These are phyloP conservation scores for Amiota minor DNA, from an alignment of 2,888 invertebrate genomes.

Conservation along the genomic window DNA sequence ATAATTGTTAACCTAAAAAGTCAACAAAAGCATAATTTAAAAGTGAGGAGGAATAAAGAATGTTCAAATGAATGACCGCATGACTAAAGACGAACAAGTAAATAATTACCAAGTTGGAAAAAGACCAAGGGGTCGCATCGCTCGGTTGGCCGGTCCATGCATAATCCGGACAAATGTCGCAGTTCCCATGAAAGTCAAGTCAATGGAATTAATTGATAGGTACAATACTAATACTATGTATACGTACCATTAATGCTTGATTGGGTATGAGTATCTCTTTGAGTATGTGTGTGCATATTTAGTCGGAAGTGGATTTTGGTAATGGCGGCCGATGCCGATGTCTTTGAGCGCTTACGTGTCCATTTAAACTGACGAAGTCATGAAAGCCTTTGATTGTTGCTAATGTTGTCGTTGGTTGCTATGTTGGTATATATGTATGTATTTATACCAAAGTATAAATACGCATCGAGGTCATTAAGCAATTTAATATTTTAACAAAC, in stretches of 20 bases:
- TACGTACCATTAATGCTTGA: background rate
- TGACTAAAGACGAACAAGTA: background rate
- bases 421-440: no score
- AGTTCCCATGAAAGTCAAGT: slow-evolving; percentile 46
- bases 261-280: slow-evolving; percentile 9
- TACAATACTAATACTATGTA: background rate
- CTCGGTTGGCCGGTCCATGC: background rate
- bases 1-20: slow-evolving; percentile 26
- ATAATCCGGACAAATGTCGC: slow-evolving; percentile 46
- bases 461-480: slow-evolving; percentile 62
- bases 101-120: background rate
- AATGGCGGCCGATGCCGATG: background rate
- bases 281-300: background rate
- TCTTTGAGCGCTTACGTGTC: slow-evolving; percentile 55
- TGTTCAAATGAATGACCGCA: background rate
- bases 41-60: slow-evolving; percentile 26
- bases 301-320: slow-evolving; percentile 8
- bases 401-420: no score
- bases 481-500: slow-evolving; percentile 65
- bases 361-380: slow-evolving; percentile 33
- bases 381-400: no score
- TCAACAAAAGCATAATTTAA: slow-evolving; percentile 42
- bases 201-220: slow-evolving; percentile 8
- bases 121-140: background rate
- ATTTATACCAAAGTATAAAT: slow-evolving; percentile 37